These are phyloP conservation scores for Hirudinaria manillensis DNA, from an alignment of 2,888 invertebrate species.

Conservation along the genomic window DNA sequence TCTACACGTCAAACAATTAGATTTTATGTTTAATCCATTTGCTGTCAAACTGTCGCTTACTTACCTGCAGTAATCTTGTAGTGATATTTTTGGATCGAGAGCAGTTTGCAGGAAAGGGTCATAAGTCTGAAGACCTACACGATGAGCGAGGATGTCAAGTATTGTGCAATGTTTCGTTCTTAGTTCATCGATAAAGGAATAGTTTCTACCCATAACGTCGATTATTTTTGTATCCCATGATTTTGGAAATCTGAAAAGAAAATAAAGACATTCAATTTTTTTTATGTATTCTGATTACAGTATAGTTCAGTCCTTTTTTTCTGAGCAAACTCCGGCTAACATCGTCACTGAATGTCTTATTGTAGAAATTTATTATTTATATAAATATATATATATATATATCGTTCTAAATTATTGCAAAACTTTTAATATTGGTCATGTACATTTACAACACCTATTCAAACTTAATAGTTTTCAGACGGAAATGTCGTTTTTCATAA, in stretches of 20 bases:
- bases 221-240: conserved; percentile 13
- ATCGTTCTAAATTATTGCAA: too few relatives aligned
- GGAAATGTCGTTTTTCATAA: too few relatives aligned
- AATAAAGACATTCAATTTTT: too few relatives aligned
- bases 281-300: too few relatives aligned
- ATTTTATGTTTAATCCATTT: not conserved
- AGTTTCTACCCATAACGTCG: conserved; percentile 9
- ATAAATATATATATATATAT: too few relatives aligned
- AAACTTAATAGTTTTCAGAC: too few relatives aligned
- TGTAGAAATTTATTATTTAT: too few relatives aligned
- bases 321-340: too few relatives aligned
- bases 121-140: conserved; percentile 4
- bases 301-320: too few relatives aligned
- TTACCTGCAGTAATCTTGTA: conserved; percentile 7
- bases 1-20: not conserved
- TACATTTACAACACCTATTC: too few relatives aligned
- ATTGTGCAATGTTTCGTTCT: conserved; percentile 2
- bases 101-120: not conserved
- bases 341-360: too few relatives aligned
- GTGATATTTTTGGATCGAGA: conserved; percentile 2
- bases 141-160: conserved; percentile 1
- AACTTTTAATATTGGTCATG: too few relatives aligned
- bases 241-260: not conserved
- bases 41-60: not conserved
- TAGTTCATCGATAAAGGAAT: not conserved